These are phyloP conservation scores for Sorex araneus DNA, from an alignment of 2,113 vertebrate species.

Conservation along the genomic window DNA sequence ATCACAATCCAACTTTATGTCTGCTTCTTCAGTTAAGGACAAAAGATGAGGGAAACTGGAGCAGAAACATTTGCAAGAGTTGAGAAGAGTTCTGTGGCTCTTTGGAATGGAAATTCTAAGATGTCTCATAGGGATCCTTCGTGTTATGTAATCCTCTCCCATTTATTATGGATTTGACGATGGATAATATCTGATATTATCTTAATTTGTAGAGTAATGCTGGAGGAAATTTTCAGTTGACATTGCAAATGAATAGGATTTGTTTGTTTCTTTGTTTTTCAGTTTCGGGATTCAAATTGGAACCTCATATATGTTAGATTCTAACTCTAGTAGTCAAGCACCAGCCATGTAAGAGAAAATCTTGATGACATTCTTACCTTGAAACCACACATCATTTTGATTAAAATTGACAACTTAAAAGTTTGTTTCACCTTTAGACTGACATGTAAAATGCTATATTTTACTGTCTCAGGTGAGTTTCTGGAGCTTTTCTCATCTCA, in stretches of 20 bases:
- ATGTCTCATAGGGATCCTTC: background rate
- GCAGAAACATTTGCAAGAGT: background rate
- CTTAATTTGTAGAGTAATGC: background rate
- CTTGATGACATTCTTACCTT: background rate
- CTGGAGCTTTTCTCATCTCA: slow-evolving; percentile 31
- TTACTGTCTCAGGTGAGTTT: background rate
- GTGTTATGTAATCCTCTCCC: background rate
- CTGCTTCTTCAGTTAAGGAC: slow-evolving; percentile 9
- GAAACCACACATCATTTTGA: slow-evolving; percentile 30
- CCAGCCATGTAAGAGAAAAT: no score
- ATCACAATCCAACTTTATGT: background rate
- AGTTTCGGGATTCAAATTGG: no score
- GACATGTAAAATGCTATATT: background rate
- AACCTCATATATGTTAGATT: no score
- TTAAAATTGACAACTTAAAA: slow-evolving; percentile 42
- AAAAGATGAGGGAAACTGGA: background rate
- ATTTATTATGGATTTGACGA: background rate
- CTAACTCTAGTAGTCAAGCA: no score
- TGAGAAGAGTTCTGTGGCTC: background rate
- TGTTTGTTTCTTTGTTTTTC: no score
- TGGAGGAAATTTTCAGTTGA: slow-evolving; percentile 11
- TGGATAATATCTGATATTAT: background rate
- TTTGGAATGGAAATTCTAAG: background rate
- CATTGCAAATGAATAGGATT: background rate
- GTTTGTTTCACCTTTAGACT: slow-evolving; percentile 22